These are phyloP conservation scores for Typhlichthys eigenmanni DNA, from an alignment of 2,797 vertebrate genomes.

Conservation along the genomic window DNA sequence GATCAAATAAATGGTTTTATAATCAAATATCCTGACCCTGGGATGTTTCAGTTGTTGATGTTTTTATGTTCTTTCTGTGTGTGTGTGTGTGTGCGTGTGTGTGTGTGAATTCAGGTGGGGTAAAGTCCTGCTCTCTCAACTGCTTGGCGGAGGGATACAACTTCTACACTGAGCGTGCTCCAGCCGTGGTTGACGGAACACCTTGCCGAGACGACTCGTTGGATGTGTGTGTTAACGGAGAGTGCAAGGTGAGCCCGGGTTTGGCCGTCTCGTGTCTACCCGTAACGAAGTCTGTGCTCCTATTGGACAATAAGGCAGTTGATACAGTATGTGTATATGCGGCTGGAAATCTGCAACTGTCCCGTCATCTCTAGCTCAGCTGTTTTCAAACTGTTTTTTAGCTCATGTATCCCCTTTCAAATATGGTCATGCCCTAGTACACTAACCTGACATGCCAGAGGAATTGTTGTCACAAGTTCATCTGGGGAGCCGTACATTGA, in stretches of 20 bases:
- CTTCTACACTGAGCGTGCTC: constrained; percentile 96
- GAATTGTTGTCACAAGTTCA: too few relatives aligned
- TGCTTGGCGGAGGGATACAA: constrained; percentile 97
- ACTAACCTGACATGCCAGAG: too few relatives aligned
- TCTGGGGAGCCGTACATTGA: too few relatives aligned
- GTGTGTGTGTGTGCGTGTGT: constrained; percentile 20
- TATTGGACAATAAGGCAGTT: constrained; percentile 27
- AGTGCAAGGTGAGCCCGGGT: constrained; percentile 88
- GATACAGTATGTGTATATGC: constrained; percentile 11
- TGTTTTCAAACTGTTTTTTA: too few relatives aligned
- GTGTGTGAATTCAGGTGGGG: constrained; percentile 80
- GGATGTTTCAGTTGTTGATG: too few relatives aligned
- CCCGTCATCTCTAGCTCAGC: too few relatives aligned
- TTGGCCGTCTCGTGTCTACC: background rate
- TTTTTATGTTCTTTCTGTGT: constrained; percentile 2
- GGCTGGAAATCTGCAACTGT: constrained; percentile 32
- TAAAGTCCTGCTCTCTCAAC: constrained; percentile 95
- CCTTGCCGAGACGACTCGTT: constrained; percentile 89
- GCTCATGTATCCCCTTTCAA: too few relatives aligned
- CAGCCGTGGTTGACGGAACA: constrained; percentile 93
- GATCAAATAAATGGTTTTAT: too few relatives aligned
- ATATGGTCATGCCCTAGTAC: too few relatives aligned
- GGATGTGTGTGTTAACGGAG: constrained; percentile 94
- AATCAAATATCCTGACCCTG: too few relatives aligned
- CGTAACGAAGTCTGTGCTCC: constrained; percentile 6